Evolutionary conservation across 2,113 vertebrate species (phyloP).

Genomic region (Atlantisia rogersi): DNA sequence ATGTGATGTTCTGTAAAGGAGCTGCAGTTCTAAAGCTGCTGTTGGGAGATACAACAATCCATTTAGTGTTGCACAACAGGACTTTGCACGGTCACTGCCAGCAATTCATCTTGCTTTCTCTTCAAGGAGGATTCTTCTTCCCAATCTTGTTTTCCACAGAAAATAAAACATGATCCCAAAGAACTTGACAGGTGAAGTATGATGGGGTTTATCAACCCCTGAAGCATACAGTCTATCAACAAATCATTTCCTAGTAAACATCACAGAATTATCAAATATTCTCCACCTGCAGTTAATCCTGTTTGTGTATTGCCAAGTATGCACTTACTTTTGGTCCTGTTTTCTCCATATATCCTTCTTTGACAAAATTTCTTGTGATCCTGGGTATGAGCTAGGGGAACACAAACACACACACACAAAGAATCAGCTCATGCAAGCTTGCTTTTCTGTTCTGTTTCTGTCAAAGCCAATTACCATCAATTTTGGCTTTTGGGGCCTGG

Average conservation of each 20-base stretch:
- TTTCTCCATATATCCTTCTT: slow-evolving; percentile 96
- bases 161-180: not conserved
- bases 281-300: not conserved
- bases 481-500: not conserved
- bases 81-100: not conserved
- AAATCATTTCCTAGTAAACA: not conserved
- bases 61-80: not conserved
- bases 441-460: slow-evolving; percentile 24
- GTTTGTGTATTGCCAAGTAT: not conserved
- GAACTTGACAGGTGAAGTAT: not conserved
- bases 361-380: slow-evolving; percentile 84
- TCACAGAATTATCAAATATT: not conserved
- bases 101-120: not conserved
- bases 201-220: not conserved
- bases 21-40: not conserved
- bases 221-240: not conserved
- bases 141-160: not conserved
- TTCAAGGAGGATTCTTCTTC: not conserved
- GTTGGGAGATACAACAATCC: not conserved
- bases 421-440: not conserved
- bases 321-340: slow-evolving; percentile 90
- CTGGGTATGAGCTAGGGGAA: slow-evolving; percentile 82
- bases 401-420: not conserved
- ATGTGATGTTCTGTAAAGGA: not conserved
- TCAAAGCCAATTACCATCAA: not conserved